Conservation (phyloP, 92 coral and sea anemone species). For the Parazoanthus atlanticus region DNA sequence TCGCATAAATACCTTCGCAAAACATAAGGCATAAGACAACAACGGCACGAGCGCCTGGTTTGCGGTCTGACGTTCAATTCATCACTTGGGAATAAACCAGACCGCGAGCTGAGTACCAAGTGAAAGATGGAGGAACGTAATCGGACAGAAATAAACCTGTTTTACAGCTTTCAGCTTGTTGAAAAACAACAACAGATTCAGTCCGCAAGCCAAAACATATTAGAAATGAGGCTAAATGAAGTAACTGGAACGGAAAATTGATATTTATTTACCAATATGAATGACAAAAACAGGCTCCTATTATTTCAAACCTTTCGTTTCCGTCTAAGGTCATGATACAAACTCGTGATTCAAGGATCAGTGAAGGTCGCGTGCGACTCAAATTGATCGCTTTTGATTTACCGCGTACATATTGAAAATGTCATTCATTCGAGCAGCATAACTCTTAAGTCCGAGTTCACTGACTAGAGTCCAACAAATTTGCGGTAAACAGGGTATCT, state of each 20-base stretch:
- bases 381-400: not conserved
- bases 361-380: not conserved
- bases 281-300: not conserved
- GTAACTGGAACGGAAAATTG: not conserved
- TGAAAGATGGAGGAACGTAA: not conserved
- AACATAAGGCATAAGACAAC: not conserved
- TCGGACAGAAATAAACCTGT: not conserved
- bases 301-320: not conserved
- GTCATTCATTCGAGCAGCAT: not conserved
- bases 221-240: not conserved
- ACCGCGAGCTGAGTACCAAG: not conserved
- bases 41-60: not conserved
- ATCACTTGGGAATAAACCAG: not conserved
- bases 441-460: not conserved
- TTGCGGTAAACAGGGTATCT: not conserved
- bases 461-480: not conserved
- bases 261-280: not conserved
- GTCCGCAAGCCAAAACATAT: not conserved
- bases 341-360: not conserved
- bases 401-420: not conserved
- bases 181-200: not conserved
- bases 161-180: not conserved
- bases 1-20: too few species aligned
- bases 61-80: not conserved
- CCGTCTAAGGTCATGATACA: not conserved